phyloP scores from a whole-genome alignment of 1,140 invertebrate species.

The Drosophila lini region DNA sequence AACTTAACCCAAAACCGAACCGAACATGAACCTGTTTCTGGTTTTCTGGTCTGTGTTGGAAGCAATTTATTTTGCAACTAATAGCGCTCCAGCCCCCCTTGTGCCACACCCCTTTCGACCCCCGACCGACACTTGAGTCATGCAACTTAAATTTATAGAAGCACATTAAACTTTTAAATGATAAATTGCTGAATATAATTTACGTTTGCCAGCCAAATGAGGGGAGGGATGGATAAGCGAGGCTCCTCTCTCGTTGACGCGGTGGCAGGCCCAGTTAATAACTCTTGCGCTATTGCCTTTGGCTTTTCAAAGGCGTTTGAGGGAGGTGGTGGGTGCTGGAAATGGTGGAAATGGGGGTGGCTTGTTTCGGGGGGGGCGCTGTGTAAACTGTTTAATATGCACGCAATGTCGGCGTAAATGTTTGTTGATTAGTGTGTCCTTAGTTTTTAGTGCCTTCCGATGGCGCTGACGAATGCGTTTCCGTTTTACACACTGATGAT shows the following conservation, averaged over 20 bases:
- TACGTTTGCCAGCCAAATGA: constrained; percentile 63
- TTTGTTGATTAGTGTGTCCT: constrained; percentile 82
- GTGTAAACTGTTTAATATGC: constrained; percentile 73
- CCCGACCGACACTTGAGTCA: constrained; percentile 59
- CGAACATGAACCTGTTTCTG: constrained; percentile 56
- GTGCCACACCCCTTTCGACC: neutral
- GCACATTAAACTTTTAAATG: constrained; percentile 83
- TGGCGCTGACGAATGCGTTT: constrained; percentile 70
- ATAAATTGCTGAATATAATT: constrained; percentile 82
- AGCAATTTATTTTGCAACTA: constrained; percentile 78
- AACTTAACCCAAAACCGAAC: constrained; percentile 47
- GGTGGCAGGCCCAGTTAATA: constrained; percentile 76
- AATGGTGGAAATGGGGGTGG: neutral
- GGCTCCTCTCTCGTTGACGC: constrained; percentile 29
- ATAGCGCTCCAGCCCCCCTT: constrained; percentile 43
- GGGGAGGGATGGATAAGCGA: constrained; percentile 11
- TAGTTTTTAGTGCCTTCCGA: constrained; percentile 79
- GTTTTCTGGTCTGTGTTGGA: constrained; percentile 51
- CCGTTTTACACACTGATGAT: constrained; percentile 40
- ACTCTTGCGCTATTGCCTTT: constrained; percentile 65
- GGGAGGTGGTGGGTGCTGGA: neutral
- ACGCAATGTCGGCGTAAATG: constrained; percentile 82
- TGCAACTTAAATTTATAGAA: constrained; percentile 82
- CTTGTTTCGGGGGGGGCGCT: constrained; percentile 9
- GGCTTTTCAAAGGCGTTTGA: neutral